phyloP scores from a whole-genome alignment of 2,113 vertebrate genomes.

The Amblyornis subalaris region DNA sequence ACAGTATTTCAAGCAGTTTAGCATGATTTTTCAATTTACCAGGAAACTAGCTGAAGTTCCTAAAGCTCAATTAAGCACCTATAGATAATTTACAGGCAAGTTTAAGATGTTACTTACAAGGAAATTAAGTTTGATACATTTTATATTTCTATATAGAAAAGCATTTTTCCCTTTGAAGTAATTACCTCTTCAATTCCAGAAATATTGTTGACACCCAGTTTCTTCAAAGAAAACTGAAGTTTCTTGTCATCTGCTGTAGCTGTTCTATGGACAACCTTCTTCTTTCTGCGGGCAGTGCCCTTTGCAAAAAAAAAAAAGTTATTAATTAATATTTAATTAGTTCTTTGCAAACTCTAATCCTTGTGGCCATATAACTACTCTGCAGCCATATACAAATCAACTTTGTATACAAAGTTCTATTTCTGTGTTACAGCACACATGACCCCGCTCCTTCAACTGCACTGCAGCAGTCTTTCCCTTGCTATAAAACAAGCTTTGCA shows the following conservation, averaged over 20 bases:
- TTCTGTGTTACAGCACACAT: background rate
- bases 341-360: background rate
- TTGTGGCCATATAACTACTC: background rate
- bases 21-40: background rate
- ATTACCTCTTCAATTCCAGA: conserved; percentile 95
- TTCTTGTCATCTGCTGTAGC: conserved; percentile 98
- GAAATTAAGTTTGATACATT: background rate
- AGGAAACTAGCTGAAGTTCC: background rate
- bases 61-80: background rate
- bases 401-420: background rate
- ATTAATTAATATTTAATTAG: background rate
- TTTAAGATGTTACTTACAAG: background rate
- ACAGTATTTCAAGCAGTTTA: background rate
- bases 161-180: background rate
- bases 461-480: background rate
- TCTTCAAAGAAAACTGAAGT: conserved; percentile 96
- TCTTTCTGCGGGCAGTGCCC: conserved; percentile 98
- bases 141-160: background rate
- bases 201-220: conserved; percentile 95
- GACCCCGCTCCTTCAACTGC: background rate
- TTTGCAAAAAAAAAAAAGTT: conserved; percentile 16
- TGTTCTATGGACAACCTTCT: conserved; percentile 98
- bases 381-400: background rate
- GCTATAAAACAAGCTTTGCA: background rate
- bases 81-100: background rate